These are phyloP conservation scores for Strongylocentrotus purpuratus DNA, from an alignment of 35 echinoderm and acorn worm species.

Conservation along the genomic window DNA sequence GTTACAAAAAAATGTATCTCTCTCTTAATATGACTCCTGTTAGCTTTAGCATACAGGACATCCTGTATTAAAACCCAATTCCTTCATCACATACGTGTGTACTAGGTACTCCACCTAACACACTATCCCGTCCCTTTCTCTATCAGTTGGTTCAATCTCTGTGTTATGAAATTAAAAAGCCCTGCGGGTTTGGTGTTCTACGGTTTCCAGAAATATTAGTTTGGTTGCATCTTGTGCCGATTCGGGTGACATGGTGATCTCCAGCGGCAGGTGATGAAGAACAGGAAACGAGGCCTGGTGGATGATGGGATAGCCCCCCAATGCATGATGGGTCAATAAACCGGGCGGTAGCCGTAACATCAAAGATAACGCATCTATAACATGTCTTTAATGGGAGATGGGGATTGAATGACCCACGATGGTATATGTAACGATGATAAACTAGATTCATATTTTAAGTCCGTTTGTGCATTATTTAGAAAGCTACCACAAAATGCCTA, in stretches of 20 bases:
- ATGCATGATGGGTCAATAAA: slow-evolving; percentile 49
- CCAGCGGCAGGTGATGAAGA: slow-evolving; percentile 16
- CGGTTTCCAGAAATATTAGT: slow-evolving; percentile 52
- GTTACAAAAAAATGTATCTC: too few species aligned
- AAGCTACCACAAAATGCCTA: too few species aligned
- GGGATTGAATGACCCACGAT: background rate
- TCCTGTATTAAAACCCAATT: background rate
- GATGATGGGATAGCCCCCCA: background rate
- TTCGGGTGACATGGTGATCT: slow-evolving; percentile 18
- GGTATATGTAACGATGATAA: background rate
- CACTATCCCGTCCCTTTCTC: background rate
- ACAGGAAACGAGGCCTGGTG: background rate
- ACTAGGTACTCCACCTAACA: background rate
- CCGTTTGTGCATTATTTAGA: too few species aligned
- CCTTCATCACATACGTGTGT: background rate
- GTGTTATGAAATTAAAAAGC: slow-evolving; percentile 52
- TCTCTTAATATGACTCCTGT: too few species aligned
- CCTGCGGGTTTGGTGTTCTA: background rate
- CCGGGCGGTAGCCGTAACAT: background rate
- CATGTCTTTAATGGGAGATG: background rate
- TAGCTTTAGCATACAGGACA: too few species aligned
- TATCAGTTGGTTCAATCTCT: background rate
- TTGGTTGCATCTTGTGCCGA: slow-evolving; percentile 14
- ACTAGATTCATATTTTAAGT: background rate
- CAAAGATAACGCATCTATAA: background rate